These are phyloP conservation scores for Hormaphis cornu DNA, from an alignment of 1,140 invertebrate species.

Conservation along the genomic window DNA sequence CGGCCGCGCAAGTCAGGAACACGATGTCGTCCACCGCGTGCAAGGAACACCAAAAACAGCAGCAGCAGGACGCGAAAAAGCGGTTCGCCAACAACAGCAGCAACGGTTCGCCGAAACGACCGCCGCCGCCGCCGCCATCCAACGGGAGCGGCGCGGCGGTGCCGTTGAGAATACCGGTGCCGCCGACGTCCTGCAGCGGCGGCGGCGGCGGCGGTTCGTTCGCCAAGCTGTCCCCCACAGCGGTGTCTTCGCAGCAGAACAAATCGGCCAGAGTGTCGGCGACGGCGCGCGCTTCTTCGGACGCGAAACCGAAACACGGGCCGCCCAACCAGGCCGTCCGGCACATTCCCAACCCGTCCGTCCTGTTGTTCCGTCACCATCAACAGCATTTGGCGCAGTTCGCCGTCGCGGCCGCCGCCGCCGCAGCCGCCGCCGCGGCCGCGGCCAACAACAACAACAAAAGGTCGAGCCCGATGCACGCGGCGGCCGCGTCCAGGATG, in stretches of 20 bases:
- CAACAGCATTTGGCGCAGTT: conserved; percentile 13
- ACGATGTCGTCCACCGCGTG: conserved; percentile 28
- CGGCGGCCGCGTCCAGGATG: not conserved
- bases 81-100: not conserved
- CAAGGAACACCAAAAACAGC: not conserved
- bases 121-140: not conserved
- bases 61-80: not conserved
- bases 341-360: conserved; percentile 43
- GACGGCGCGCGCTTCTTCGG: not conserved
- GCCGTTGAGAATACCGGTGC: not conserved
- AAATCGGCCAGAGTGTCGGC: not conserved
- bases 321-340: conserved; percentile 42
- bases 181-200: not conserved
- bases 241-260: not conserved
- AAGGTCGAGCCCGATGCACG: not conserved
- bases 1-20: conserved; percentile 37
- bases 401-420: not conserved
- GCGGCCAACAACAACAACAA: not conserved
- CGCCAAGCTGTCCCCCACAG: conserved; percentile 2
- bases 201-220: too few species aligned
- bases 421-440: not conserved
- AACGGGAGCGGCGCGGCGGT: not conserved
- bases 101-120: conserved; percentile 15
- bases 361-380: conserved; percentile 38
- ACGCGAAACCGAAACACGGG: conserved; percentile 33